A percentile compares a stretch with the other conserved stretches of the same genome.
Conservation (phyloP, 1,140 invertebrate genomes). For the Triops longicaudatus region DNA sequence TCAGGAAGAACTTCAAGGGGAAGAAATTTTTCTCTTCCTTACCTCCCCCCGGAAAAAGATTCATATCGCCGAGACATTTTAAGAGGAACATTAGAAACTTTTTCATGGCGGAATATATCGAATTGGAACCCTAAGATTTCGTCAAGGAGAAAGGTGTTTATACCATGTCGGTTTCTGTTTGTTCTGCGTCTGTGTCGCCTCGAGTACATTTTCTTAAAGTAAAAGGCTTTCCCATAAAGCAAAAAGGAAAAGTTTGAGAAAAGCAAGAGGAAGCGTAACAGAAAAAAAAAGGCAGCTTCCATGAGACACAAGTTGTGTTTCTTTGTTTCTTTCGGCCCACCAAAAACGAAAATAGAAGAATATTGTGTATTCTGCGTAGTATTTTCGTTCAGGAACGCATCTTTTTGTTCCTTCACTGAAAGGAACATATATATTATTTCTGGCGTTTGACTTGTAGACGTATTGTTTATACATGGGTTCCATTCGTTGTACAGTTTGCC, state of each 20-base stretch:
- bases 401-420: too few relatives aligned
- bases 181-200: background rate
- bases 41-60: background rate
- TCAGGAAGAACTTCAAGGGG: background rate
- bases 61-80: background rate
- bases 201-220: background rate
- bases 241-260: background rate
- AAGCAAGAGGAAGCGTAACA: background rate
- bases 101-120: background rate
- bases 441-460: background rate
- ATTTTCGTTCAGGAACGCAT: background rate
- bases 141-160: background rate
- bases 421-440: too few relatives aligned
- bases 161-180: background rate
- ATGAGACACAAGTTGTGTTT: background rate
- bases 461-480: background rate
- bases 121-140: background rate
- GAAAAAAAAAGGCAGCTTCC: background rate
- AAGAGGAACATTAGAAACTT: background rate
- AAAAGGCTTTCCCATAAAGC: background rate
- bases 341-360: background rate
- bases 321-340: background rate
- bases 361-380: background rate
- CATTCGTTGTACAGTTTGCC: slow-evolving; percentile 23
- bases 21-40: background rate